phyloP scores from a whole-genome alignment of 1,140 invertebrate species.

The Chrysopa pallens region DNA sequence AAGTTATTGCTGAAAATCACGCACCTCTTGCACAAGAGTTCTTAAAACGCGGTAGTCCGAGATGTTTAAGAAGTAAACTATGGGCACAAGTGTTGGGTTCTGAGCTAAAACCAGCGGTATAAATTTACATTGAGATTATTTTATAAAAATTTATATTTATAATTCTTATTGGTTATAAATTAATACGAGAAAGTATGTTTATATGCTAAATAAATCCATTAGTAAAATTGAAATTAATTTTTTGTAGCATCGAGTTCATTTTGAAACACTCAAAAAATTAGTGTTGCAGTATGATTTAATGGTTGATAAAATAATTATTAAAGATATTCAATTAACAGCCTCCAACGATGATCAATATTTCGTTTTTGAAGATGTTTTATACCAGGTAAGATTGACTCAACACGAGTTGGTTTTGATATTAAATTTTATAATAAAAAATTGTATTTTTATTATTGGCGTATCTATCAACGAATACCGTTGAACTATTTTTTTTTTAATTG shows the following conservation, averaged over 20 bases:
- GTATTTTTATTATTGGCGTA: no score
- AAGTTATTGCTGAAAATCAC: constrained; percentile 44
- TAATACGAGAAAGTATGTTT: no score
- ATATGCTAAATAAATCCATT: no score
- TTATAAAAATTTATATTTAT: no score
- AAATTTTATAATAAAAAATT: no score
- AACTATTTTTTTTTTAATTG: no score
- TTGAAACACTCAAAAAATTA: constrained; percentile 61
- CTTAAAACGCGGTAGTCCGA: constrained; percentile 68
- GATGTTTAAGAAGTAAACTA: constrained; percentile 51
- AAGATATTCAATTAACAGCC: constrained; percentile 88
- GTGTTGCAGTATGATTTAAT: constrained; percentile 82
- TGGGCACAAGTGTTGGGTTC: constrained; percentile 72
- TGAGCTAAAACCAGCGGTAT: constrained; percentile 38
- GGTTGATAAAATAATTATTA: constrained; percentile 85
- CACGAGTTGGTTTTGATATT: no score
- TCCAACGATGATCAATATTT: constrained; percentile 97
- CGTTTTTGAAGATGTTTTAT: constrained; percentile 90
- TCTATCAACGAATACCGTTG: no score
- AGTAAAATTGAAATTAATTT: no score
- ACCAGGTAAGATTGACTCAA: constrained; percentile 55
- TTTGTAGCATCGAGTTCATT: constrained; percentile 62
- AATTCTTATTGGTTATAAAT: no score
- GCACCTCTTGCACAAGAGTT: constrained; percentile 66
- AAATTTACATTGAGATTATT: no score